Evolutionary conservation across 2,888 invertebrate species (phyloP), one percentile per base, ranked within the genome.

Genomic region (Hymenopus coronatus): DNA sequence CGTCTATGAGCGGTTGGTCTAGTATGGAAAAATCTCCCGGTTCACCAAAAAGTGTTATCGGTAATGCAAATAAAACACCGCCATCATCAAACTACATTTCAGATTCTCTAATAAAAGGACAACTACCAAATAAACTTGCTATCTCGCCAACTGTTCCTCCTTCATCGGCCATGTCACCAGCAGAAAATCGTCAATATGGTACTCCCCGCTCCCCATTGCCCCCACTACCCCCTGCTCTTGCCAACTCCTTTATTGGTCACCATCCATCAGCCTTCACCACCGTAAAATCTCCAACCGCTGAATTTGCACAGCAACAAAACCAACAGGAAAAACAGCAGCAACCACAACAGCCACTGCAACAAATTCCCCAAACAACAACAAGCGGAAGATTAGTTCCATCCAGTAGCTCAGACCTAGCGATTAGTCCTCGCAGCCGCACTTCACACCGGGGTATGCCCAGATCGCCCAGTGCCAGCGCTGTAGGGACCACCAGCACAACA

Each of bases 1-100:
- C 97, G 0, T 97, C 97, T 9, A 96, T 97, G 96, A 97, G 97
- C 92, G 97, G 97, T 7, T 97, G 97, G 95, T 97, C 97, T 20
- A 97, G 97, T 92, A 93, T 97, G 91, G 97, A 97, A 93, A 97
- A 97, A 93, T 97, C 97, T 70, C 97, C 97, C 6, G 96, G 96
- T 40, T 97, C 97, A 0, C 97, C 97, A 0, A 96, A 96, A 92
- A 96, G 94, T 30, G 94, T 90, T 54, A 84, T 89, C 28, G 89
- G 88, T n/a, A 90, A 90, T 28, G 85, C 93, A 46, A 93, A 94
- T 92, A 92, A 93, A 40, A 91, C 92, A 33, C 90, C 90, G 4
- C 83, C 83, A 25, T 89, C 91, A 15, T 94, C 94, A 90, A 83
- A 88, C 90, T 90, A 89, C 90, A 40, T 90, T 90, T 89, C 91